Base-by-base conservation (phyloP, 2,113 vertebrate genomes). In the Pteruthius melanotis region DNA sequence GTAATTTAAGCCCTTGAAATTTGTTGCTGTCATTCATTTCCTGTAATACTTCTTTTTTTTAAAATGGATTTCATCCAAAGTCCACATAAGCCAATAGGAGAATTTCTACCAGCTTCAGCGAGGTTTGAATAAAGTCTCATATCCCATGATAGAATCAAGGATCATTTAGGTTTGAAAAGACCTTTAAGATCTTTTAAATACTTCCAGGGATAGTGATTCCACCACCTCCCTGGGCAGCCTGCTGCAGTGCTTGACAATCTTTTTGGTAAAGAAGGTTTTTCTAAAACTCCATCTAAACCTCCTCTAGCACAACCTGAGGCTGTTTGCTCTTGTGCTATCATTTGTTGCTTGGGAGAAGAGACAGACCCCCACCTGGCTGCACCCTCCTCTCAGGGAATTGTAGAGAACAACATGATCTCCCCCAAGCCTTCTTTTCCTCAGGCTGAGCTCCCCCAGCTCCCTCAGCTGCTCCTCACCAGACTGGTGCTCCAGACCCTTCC, bases 1-100 rank as follows among this genome's bases (percentile, higher is more conserved):
- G n/a, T 93, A 91, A 93, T 95, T 93, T 77, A 90, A 93, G 52
- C 42, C 57, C 57, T 94, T 92, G 76, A 93, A 83, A 80, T 89
- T 74, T 91, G 23, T 70, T 77, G 14, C 72, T 94, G 54, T 81
- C 70, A 77, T 27, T 78, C 30, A 91, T 89, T 76, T 91, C 35
- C 50, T 77, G 17, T 57, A 74, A 82, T 66, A 30, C 49, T 9
- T 72, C 69, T 74, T 74, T 74, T 78, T 90, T 80, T 60, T 19
- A 1, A 35, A 39, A 7, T 66, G 26, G 13, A 12, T 69, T 68
- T 33, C 11, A 87, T 92, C 53, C 50, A 71, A 80, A 77, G 75
- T 66, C 42, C 37, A 24, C 7, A 11, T 65, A 78, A 93, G 4
- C 61, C 53, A 89, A 44, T 45, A 89, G 27, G 24, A 91, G 21